Base-by-base conservation (phyloP, 2,113 vertebrate species). In the Lepisosteus osseus region DNA sequence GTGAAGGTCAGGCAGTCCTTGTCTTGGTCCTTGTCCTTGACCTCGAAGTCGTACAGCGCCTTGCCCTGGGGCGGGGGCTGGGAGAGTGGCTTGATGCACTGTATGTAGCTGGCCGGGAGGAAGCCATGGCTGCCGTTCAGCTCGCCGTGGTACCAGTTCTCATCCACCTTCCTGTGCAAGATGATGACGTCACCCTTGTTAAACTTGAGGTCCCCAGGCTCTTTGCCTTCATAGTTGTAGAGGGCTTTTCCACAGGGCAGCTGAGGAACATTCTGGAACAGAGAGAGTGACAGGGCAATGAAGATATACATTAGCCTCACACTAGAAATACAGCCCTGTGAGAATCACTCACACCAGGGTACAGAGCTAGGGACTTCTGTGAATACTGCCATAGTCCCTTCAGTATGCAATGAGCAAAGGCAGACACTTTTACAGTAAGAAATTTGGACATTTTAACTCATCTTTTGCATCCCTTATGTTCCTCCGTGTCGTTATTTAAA, bases 121-220 rank as follows among this genome's bases (percentile, higher is more conserved):
- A 98, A 98, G 73, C 97, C 96, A 0, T 96, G 96, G 68, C 92
- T 92, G 3, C 97, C 95, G 0, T 93, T 98, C 71, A 98, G 90
- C 84, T 99, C 97, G 1, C 97, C 97, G 0, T 99, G 97, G 87
- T 96, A 98, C 97, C 97, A 99, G 79, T 97, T 95, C 83, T 99
- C 96, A 0, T 98, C 97, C 74, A 98, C 95, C 78, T 95, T 96
- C 70, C 95, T 93, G 55, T 95, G 91, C 80, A 99, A 87, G 80
- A 97, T 94, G 83, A 99, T 96, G 88, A 99, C 88, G 74, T 99
- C 97, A 2, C 97, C 97, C 81, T 98, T 98, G 84, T 89, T 94
- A 81, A 97, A 98, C 82, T 95, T 95, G 78, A 99, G 95, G 83
- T 99, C 97, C 0, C 97, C 97, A 0, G 97, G 95, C 80, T 99